phyloP scores from a whole-genome alignment of 2,888 invertebrate species.

The Rhagonycha lutea region DNA sequence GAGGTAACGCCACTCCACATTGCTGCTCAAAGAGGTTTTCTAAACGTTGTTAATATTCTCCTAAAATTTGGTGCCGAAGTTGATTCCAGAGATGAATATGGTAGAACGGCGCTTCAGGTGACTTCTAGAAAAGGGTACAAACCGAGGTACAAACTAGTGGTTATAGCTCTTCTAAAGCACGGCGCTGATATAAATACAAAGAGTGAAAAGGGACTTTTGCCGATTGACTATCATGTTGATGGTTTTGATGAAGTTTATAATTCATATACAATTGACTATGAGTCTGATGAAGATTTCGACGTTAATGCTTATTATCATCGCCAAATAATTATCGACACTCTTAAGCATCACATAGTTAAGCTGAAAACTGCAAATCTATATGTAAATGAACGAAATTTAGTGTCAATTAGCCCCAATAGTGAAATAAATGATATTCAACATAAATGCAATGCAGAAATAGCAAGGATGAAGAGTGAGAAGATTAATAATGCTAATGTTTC shows the following conservation, averaged over 20 bases:
- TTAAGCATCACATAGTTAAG: slow-evolving; percentile 88
- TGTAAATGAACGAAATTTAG: neutral
- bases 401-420: neutral
- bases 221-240: neutral
- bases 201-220: neutral
- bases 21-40: neutral
- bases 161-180: neutral
- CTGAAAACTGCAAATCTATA: slow-evolving; percentile 71
- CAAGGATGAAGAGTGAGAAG: neutral
- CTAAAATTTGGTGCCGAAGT: neutral
- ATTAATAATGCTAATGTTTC: neutral
- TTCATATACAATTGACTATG: too few species aligned
- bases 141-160: neutral
- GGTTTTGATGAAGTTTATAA: too few species aligned
- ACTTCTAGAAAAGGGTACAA: neutral
- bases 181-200: neutral
- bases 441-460: neutral
- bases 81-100: neutral
- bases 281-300: too few species aligned
- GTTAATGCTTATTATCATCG: neutral
- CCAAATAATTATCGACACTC: slow-evolving; percentile 67
- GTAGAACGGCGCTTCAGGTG: neutral
- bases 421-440: neutral
- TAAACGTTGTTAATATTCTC: neutral
- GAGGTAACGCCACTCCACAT: slow-evolving; percentile 78